Evolutionary conservation across 2,888 invertebrate genomes (phyloP).

Genomic region (Silvanus unidentatus): DNA sequence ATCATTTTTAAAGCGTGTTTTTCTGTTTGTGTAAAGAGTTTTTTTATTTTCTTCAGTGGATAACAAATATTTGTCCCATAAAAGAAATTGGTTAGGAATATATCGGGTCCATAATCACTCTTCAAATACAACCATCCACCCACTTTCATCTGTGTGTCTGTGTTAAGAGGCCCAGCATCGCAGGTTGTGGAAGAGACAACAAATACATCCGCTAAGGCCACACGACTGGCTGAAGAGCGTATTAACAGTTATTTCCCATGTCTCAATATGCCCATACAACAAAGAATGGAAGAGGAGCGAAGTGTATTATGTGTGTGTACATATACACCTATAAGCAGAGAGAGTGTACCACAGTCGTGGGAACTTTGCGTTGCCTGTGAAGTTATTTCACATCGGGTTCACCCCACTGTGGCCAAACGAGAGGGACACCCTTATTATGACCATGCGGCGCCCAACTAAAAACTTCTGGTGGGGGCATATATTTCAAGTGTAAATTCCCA

Average conservation of each 20-base stretch:
- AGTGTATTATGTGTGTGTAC: not conserved
- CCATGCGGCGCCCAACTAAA: conserved; percentile 21
- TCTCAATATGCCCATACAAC: conserved; percentile 16
- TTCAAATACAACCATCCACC: conserved; percentile 22
- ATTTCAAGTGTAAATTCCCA: conserved; percentile 29
- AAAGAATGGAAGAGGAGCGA: too few species aligned
- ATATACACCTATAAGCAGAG: conserved; percentile 19
- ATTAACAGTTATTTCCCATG: conserved; percentile 35
- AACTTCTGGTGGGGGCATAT: conserved; percentile 23
- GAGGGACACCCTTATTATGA: conserved; percentile 21
- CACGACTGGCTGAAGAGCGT: conserved; percentile 25
- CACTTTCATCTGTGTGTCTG: too few species aligned
- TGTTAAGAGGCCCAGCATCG: conserved; percentile 11
- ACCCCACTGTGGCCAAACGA: conserved; percentile 17
- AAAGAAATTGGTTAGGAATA: conserved; percentile 25
- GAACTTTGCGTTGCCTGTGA: conserved; percentile 25
- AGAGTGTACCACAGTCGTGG: conserved; percentile 27
- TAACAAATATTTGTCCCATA: conserved; percentile 5
- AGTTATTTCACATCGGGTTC: conserved; percentile 26
- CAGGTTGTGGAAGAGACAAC: conserved; percentile 14
- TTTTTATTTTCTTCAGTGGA: not conserved
- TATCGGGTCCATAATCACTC: conserved; percentile 20
- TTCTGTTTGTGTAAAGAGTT: too few species aligned
- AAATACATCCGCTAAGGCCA: conserved; percentile 25
- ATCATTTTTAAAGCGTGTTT: too few species aligned